These are phyloP conservation scores for Craterocephalus amniculus DNA, from an alignment of 2,797 vertebrate genomes.

Conservation along the genomic window DNA sequence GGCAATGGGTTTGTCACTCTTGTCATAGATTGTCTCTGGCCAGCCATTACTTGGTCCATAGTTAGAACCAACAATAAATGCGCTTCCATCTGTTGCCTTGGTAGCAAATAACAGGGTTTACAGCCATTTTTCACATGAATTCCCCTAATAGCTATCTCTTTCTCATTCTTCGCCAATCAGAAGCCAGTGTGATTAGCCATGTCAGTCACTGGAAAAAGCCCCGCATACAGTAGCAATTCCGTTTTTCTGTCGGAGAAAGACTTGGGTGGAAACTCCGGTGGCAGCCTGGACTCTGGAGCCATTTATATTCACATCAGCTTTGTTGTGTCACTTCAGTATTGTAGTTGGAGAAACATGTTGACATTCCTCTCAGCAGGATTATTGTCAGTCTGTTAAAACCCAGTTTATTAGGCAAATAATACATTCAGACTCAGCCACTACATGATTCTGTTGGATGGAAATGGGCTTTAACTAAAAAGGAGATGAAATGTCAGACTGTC, in stretches of 20 bases:
- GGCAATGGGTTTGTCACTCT: slow-evolving; percentile 22
- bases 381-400: slow-evolving; percentile 52
- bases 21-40: slow-evolving; percentile 35
- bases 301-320: slow-evolving; percentile 60
- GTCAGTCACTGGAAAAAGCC: slow-evolving; percentile 73
- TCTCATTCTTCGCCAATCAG: slow-evolving; percentile 78
- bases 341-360: slow-evolving; percentile 57
- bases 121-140: slow-evolving; percentile 73
- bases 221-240: slow-evolving; percentile 18
- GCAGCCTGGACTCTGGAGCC: slow-evolving; percentile 43
- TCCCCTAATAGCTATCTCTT: slow-evolving; percentile 73
- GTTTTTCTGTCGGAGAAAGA: slow-evolving; percentile 59
- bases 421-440: slow-evolving; percentile 3
- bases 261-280: slow-evolving; percentile 35
- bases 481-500: slow-evolving; percentile 44
- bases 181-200: slow-evolving; percentile 69
- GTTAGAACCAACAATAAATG: slow-evolving; percentile 62
- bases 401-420: slow-evolving; percentile 62
- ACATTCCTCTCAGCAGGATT: slow-evolving; percentile 59
- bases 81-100: slow-evolving; percentile 80
- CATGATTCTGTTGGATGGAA: slow-evolving; percentile 40
- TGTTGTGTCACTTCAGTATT: slow-evolving; percentile 59
- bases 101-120: slow-evolving; percentile 83
- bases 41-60: slow-evolving; percentile 49
- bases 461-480: slow-evolving; percentile 53